Percentiles rank a stretch among this genome's conserved stretches.
Evolutionary conservation across 2,113 vertebrate genomes (phyloP).

Genomic region (Chamaetylas fuelleborni): DNA sequence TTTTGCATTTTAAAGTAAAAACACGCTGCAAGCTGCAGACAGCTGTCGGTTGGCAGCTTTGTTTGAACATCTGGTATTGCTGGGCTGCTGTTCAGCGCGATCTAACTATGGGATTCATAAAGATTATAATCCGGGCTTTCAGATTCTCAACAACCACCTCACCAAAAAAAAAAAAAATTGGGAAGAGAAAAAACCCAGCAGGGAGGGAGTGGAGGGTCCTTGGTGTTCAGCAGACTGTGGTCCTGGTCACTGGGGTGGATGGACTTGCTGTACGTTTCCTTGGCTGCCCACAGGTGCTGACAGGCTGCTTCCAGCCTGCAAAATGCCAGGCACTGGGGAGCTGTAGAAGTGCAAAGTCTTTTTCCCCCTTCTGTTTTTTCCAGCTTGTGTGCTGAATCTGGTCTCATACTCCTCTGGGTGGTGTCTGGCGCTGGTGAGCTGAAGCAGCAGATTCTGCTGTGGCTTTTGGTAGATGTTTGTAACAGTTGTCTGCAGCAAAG

Average conservation of each 20-base stretch:
- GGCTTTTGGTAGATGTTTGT: not conserved
- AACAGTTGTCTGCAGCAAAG: slow-evolving; percentile 12
- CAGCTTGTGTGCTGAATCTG: not conserved
- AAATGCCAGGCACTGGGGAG: not conserved
- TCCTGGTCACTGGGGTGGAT: not conserved
- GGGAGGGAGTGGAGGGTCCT: not conserved
- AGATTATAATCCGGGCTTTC: slow-evolving; percentile 73
- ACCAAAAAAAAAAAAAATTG: not conserved
- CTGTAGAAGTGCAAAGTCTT: not conserved
- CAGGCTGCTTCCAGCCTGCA: not conserved
- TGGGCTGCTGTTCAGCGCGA: slow-evolving; percentile 65
- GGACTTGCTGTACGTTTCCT: fast-evolving
- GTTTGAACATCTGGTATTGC: slow-evolving; percentile 76
- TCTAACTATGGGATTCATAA: slow-evolving; percentile 75
- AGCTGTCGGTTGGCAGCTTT: slow-evolving; percentile 76
- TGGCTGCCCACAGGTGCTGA: not conserved
- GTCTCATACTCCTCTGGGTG: slow-evolving; percentile 30
- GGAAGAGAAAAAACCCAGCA: not conserved
- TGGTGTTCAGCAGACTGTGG: not conserved
- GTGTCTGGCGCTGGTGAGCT: slow-evolving; percentile 33
- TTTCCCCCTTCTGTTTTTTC: not conserved
- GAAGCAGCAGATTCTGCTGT: slow-evolving; percentile 49
- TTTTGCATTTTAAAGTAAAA: slow-evolving; percentile 72
- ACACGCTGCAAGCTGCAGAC: slow-evolving; percentile 70
- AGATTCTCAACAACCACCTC: slow-evolving; percentile 64